Evolutionary conservation across 2,888 invertebrate genomes (phyloP).

Genomic region (Chrysotoxum bicinctum): DNA sequence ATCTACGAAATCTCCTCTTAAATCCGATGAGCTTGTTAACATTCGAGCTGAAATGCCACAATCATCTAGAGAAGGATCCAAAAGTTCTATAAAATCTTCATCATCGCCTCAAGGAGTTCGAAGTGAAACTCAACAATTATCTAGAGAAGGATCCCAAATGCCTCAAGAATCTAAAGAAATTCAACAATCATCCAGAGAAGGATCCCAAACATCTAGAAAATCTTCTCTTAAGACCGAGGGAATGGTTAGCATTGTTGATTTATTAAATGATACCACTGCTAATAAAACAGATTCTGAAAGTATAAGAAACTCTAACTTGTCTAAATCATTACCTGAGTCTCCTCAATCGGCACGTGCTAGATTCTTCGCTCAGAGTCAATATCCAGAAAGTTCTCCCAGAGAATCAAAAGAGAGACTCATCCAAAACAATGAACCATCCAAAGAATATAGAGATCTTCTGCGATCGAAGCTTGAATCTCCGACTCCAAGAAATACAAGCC

Average conservation of each 20-base stretch:
- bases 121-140: neutral
- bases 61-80: too few species aligned
- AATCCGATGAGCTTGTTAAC: too few species aligned
- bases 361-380: slow-evolving; percentile 26
- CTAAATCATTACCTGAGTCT: slow-evolving; percentile 6
- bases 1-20: too few species aligned
- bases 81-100: neutral
- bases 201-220: neutral
- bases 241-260: slow-evolving; percentile 22
- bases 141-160: neutral
- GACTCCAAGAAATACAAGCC: neutral
- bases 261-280: slow-evolving; percentile 1
- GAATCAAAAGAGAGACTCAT: slow-evolving; percentile 36
- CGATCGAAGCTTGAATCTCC: slow-evolving; percentile 57
- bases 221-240: neutral
- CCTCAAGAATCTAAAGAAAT: neutral
- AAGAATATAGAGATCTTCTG: slow-evolving; percentile 45
- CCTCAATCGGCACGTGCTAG: slow-evolving; percentile 41
- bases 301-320: neutral
- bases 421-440: slow-evolving; percentile 32
- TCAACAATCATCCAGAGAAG: neutral
- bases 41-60: too few species aligned
- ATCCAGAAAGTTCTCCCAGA: slow-evolving; percentile 70
- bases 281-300: neutral
- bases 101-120: neutral